Conservation (phyloP, 2,113 vertebrate genomes). For the Rhea americana region DNA sequence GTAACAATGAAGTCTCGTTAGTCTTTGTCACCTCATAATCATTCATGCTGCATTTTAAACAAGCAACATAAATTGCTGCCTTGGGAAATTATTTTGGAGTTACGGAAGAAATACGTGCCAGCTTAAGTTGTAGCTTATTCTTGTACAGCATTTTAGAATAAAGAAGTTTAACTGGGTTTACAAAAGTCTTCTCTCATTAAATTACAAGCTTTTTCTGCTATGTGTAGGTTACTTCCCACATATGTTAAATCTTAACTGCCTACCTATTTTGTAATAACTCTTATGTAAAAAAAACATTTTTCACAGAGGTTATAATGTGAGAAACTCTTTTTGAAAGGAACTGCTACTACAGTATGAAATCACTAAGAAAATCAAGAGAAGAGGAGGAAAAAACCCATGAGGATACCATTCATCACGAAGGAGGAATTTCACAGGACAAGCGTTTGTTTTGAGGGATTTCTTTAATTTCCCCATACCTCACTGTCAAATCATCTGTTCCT, state of each 20-base stretch:
- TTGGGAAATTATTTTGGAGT: conserved; percentile 61
- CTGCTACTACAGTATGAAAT: neutral
- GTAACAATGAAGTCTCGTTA: conserved; percentile 64
- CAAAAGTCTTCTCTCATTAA: conserved; percentile 7
- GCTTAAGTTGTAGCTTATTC: conserved; percentile 36
- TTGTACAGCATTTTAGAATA: conserved; percentile 26
- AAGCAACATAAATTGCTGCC: conserved; percentile 61
- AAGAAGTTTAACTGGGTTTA: conserved; percentile 23
- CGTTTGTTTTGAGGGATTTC: neutral
- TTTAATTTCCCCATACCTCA: neutral
- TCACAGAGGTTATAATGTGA: neutral
- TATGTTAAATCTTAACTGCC: conserved; percentile 1
- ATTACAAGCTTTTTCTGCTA: neutral
- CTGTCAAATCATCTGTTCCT: neutral
- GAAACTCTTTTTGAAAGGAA: neutral
- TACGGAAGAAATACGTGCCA: conserved; percentile 35
- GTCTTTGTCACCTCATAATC: conserved; percentile 69
- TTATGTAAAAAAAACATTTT: neutral
- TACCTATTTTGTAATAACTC: neutral
- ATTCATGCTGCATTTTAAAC: conserved; percentile 65
- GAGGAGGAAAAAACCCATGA: accelerated
- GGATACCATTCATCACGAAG: neutral
- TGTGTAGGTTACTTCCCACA: conserved; percentile 15
- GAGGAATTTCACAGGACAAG: neutral
- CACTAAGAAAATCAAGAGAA: neutral